These are phyloP conservation scores for Peromyscus nudipes DNA, from an alignment of 2,797 vertebrate species.

Conservation along the genomic window DNA sequence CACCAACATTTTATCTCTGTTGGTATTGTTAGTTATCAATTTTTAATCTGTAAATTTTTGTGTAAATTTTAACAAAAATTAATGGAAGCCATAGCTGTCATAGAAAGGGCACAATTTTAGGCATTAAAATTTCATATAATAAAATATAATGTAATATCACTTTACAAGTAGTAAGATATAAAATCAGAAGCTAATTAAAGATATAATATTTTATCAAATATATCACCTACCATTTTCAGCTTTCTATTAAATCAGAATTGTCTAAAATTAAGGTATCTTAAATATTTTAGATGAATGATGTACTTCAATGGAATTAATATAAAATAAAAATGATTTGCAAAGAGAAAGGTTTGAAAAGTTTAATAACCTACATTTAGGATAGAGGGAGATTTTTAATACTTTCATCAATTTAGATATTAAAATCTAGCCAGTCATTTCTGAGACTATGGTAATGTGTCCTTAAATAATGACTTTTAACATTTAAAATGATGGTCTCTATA, in stretches of 20 bases:
- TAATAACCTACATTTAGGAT: constrained; percentile 85
- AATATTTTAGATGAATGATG: constrained; percentile 79
- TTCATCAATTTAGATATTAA: constrained; percentile 83
- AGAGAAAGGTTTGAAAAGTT: constrained; percentile 83
- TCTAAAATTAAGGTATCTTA: constrained; percentile 82
- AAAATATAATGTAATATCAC: constrained; percentile 68
- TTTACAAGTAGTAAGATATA: constrained; percentile 77
- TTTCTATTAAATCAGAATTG: constrained; percentile 77
- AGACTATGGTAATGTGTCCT: constrained; percentile 49
- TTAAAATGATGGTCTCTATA: constrained; percentile 66
- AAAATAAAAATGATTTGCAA: constrained; percentile 88
- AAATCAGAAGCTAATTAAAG: constrained; percentile 83
- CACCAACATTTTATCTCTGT: neutral
- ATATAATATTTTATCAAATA: constrained; percentile 79
- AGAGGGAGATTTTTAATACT: constrained; percentile 82
- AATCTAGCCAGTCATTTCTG: constrained; percentile 74
- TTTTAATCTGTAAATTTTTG: constrained; percentile 16
- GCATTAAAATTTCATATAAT: constrained; percentile 51
- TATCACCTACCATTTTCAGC: constrained; percentile 73
- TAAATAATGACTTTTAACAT: constrained; percentile 58
- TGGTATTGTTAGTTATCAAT: neutral
- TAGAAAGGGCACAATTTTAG: constrained; percentile 25
- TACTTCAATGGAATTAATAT: constrained; percentile 79
- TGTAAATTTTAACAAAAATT: constrained; percentile 46
- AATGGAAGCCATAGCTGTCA: constrained; percentile 3